Percentiles rank a stretch among this genome's conserved stretches.
Evolutionary conservation across 2,797 vertebrate species (phyloP).

Genomic region (Staurois parvus): DNA sequence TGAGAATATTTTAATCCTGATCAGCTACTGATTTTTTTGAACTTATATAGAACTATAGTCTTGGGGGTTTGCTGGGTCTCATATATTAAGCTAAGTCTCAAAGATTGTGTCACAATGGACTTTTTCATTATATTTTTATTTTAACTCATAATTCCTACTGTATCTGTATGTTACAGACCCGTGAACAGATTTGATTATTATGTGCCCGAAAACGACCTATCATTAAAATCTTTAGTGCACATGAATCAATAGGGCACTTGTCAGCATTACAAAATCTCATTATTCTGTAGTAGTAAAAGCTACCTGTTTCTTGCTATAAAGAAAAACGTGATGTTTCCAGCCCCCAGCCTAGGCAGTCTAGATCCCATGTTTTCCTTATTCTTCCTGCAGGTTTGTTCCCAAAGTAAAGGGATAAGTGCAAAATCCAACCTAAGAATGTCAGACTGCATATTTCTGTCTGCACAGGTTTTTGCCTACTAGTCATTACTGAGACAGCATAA

Average conservation of each 20-base stretch:
- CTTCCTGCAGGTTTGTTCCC: background rate
- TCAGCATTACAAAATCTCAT: background rate
- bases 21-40: background rate
- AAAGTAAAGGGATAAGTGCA: background rate
- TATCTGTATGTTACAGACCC: too few relatives aligned
- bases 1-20: conserved; percentile 5
- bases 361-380: background rate
- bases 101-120: background rate
- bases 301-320: background rate
- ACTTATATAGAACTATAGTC: background rate
- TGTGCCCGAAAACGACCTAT: too few relatives aligned
- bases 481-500: too few relatives aligned
- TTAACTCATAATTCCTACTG: background rate
- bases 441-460: too few relatives aligned
- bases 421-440: background rate
- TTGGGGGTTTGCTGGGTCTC: background rate
- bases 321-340: background rate
- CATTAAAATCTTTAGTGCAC: too few relatives aligned
- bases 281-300: background rate
- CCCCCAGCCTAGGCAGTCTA: background rate
- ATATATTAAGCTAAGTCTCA: background rate
- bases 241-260: too few relatives aligned
- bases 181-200: too few relatives aligned
- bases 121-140: background rate
- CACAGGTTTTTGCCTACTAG: too few relatives aligned